phyloP scores from a whole-genome alignment of 2,888 invertebrate genomes.

The Hedya salicella region DNA sequence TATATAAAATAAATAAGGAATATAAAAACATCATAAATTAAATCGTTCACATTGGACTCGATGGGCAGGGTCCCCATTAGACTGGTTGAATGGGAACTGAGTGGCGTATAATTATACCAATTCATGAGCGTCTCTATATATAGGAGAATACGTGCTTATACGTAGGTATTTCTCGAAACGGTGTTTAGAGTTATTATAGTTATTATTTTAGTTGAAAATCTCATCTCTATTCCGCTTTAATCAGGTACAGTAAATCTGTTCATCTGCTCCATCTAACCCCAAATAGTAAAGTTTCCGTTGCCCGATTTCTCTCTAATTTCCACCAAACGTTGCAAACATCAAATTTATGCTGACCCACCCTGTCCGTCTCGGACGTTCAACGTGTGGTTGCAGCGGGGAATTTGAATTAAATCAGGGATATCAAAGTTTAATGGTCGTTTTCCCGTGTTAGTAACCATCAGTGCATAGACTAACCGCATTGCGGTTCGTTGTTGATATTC shows the following conservation, averaged over 20 bases:
- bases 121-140: too few relatives aligned
- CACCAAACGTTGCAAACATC: constrained; percentile 53
- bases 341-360: constrained; percentile 45
- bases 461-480: constrained; percentile 57
- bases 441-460: constrained; percentile 52
- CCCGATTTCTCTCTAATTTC: constrained; percentile 58
- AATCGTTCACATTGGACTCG: too few relatives aligned
- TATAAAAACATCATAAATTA: too few relatives aligned
- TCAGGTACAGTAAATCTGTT: constrained; percentile 3
- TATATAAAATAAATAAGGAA: too few relatives aligned
- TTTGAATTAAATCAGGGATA: constrained; percentile 43
- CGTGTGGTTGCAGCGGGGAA: constrained; percentile 9
- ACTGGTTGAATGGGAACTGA: too few relatives aligned
- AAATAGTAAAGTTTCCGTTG: constrained; percentile 56
- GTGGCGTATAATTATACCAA: too few relatives aligned
- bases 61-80: too few relatives aligned
- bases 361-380: constrained; percentile 13
- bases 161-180: background rate
- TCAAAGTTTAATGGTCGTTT: constrained; percentile 49
- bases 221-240: background rate
- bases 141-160: too few relatives aligned
- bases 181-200: too few relatives aligned
- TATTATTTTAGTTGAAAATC: too few relatives aligned
- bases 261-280: constrained; percentile 44
- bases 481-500: constrained; percentile 52